A percentile compares a stretch with the other conserved stretches of the same genome.
Conservation (phyloP, 2,888 invertebrate genomes). For the Tyria jacobaeae region DNA sequence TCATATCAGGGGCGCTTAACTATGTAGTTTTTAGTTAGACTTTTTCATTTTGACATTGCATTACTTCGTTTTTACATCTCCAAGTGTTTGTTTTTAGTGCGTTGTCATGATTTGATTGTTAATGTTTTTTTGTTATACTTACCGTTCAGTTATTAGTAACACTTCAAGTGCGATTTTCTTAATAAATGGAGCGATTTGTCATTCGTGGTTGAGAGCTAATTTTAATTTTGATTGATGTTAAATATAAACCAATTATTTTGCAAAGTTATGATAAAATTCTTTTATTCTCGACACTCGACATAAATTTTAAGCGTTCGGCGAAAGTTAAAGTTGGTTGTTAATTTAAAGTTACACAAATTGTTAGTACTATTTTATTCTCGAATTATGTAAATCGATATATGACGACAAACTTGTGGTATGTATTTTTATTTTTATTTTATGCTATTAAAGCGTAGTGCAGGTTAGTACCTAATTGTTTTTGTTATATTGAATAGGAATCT, state of each 20-base stretch:
- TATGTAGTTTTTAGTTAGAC: slow-evolving; percentile 49
- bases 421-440: too few relatives aligned
- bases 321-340: background rate
- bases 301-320: background rate
- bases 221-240: slow-evolving; percentile 2
- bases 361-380: too few relatives aligned
- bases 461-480: too few relatives aligned
- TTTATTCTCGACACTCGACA: background rate
- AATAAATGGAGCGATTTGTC: slow-evolving; percentile 39
- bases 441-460: too few relatives aligned
- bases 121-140: slow-evolving; percentile 50
- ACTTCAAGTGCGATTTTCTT: slow-evolving; percentile 22
- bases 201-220: slow-evolving; percentile 7
- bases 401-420: too few relatives aligned
- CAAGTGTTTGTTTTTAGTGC: slow-evolving; percentile 33
- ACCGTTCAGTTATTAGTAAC: slow-evolving; percentile 44
- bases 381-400: too few relatives aligned
- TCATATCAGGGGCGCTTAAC: slow-evolving; percentile 73
- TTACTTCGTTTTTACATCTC: slow-evolving; percentile 50
- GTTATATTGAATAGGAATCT: too few relatives aligned
- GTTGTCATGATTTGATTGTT: slow-evolving; percentile 44
- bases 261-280: background rate
- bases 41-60: slow-evolving; percentile 52
- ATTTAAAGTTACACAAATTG: too few relatives aligned
- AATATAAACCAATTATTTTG: background rate